These are phyloP conservation scores for Campylorhamphus procurvoides DNA, from an alignment of 2,113 vertebrate genomes.

Conservation along the genomic window DNA sequence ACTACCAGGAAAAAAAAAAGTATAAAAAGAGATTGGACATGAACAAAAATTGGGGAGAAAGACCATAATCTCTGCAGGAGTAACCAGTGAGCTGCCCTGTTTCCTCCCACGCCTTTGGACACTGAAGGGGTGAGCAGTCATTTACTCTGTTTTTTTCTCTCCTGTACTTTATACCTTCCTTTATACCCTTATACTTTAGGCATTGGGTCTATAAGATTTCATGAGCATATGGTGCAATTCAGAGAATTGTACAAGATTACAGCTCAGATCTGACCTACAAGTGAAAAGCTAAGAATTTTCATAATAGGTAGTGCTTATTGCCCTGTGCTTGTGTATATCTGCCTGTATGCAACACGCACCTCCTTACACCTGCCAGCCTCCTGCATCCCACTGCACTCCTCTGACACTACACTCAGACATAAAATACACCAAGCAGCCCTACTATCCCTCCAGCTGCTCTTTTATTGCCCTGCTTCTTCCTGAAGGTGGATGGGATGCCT, in stretches of 20 bases:
- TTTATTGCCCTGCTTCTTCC: background rate
- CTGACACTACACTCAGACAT: rapidly evolving
- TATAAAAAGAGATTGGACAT: too few species aligned
- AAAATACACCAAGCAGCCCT: rapidly evolving
- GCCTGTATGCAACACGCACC: rapidly evolving
- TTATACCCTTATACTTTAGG: too few species aligned
- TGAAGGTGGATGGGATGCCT: background rate
- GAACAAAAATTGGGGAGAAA: too few species aligned
- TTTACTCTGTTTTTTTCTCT: too few species aligned
- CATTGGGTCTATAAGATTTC: background rate
- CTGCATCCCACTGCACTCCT: background rate
- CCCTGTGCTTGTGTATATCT: background rate
- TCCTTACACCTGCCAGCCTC: background rate
- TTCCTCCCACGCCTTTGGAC: too few species aligned
- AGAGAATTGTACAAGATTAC: background rate
- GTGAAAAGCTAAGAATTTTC: background rate
- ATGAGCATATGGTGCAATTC: rapidly evolving
- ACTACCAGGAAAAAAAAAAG: too few species aligned
- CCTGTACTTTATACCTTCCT: too few species aligned
- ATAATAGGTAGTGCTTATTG: background rate
- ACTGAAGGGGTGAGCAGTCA: too few species aligned
- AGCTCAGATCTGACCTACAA: background rate
- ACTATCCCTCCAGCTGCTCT: background rate
- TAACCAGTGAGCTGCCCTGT: too few species aligned
- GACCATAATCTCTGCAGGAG: too few species aligned